Evolutionary conservation across 2,113 vertebrate genomes (phyloP).

Genomic region (Peromyscus leucopus): DNA sequence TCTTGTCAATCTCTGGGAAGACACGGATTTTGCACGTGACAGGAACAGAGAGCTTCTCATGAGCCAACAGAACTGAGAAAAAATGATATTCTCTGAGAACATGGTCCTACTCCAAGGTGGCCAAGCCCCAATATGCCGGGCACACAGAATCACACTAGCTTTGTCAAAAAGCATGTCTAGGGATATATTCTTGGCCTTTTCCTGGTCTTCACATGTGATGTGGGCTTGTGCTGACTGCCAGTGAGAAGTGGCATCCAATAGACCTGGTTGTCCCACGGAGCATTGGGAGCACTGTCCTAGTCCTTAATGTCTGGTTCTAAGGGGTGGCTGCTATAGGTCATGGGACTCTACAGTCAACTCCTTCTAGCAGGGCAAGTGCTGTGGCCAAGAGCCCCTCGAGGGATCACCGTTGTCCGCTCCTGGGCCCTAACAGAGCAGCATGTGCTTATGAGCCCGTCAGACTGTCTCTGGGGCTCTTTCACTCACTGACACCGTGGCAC

Average conservation of each 20-base stretch:
- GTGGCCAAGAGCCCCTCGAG: background rate
- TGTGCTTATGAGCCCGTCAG: background rate
- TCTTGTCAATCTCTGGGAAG: conserved; percentile 96
- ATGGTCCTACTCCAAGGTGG: background rate
- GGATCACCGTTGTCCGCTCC: background rate
- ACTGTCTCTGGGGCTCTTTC: background rate
- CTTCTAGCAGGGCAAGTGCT: background rate
- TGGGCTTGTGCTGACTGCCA: background rate
- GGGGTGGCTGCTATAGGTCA: rapidly evolving
- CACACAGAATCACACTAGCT: background rate
- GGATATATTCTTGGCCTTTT: background rate
- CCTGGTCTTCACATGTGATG: background rate
- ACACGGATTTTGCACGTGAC: conserved; percentile 99
- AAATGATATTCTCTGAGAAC: conserved; percentile 44
- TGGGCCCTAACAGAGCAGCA: background rate
- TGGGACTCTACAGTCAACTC: background rate
- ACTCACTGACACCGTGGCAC: rapidly evolving
- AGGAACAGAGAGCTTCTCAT: conserved; percentile 96
- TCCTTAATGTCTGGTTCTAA: background rate
- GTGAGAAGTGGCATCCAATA: background rate
- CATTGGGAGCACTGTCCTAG: too few relatives aligned
- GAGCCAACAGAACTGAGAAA: conserved; percentile 92
- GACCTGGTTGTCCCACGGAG: background rate
- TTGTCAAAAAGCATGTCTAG: too few relatives aligned
- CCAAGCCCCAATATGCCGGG: background rate